These are phyloP conservation scores for Drosophila santomea DNA, from an alignment of 1,140 invertebrate genomes.

Conservation along the genomic window DNA sequence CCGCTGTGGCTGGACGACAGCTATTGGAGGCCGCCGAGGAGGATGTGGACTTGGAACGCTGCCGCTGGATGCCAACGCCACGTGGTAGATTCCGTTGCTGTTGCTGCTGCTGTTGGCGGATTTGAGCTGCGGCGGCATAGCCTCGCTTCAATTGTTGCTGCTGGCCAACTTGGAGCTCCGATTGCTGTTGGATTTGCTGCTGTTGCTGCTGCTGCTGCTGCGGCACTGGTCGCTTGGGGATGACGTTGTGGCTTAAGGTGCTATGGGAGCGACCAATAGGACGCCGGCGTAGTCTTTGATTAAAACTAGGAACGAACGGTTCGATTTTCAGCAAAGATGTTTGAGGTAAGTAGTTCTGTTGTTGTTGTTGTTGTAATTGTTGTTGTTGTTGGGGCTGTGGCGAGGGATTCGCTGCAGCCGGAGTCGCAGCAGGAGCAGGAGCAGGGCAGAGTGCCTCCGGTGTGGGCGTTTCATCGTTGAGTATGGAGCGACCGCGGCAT, in stretches of 20 bases:
- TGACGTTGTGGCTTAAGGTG: slow-evolving; percentile 84
- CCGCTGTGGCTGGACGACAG: slow-evolving; percentile 55
- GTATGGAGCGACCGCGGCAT: slow-evolving; percentile 64
- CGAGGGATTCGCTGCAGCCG: slow-evolving; percentile 33
- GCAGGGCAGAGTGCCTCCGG: slow-evolving; percentile 28
- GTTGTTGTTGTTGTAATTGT: slow-evolving; percentile 55
- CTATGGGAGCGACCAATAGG: slow-evolving; percentile 86
- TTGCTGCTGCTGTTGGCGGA: slow-evolving; percentile 40
- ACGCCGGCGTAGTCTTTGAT: slow-evolving; percentile 85
- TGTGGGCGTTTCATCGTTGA: slow-evolving; percentile 56
- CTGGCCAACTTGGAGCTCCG: slow-evolving; percentile 51
- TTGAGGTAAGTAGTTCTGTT: slow-evolving; percentile 81
- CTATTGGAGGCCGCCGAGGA: slow-evolving; percentile 72
- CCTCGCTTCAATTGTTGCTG: slow-evolving; percentile 51
- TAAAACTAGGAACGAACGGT: slow-evolving; percentile 86
- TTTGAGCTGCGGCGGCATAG: slow-evolving; percentile 48
- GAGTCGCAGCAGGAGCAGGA: slow-evolving; percentile 25
- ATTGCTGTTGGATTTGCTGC: slow-evolving; percentile 22
- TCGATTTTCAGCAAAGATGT: slow-evolving; percentile 87
- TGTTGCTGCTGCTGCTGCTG: slow-evolving; percentile 26
- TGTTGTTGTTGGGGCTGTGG: slow-evolving; percentile 30
- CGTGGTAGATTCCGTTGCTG: slow-evolving; percentile 44
- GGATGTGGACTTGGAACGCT: slow-evolving; percentile 80
- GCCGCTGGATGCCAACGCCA: slow-evolving; percentile 56
- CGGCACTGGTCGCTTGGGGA: slow-evolving; percentile 46